Conservation (phyloP, 2,888 invertebrate species). For the Pollenia griseotomentosa region DNA sequence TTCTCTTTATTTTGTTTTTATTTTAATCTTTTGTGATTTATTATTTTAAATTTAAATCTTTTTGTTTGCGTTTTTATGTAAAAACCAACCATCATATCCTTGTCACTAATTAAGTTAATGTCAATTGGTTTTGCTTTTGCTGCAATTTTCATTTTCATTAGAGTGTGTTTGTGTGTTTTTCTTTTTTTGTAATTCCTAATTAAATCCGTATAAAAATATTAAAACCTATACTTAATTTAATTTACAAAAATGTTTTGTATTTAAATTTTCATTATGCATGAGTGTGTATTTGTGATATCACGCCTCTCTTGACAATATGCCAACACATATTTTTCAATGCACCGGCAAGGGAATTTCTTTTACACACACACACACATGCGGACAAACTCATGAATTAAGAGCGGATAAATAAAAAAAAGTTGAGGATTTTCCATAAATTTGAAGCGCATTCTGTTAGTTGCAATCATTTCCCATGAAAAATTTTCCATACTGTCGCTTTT, state of each 20-base stretch:
- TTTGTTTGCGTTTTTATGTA: conserved; percentile 21
- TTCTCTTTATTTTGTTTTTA: background rate
- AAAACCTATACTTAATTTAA: conserved; percentile 58
- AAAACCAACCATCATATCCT: conserved; percentile 13
- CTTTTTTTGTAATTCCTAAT: conserved; percentile 39
- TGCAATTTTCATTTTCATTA: conserved; percentile 28
- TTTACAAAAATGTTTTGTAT: conserved; percentile 60
- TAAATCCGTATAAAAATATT: conserved; percentile 42
- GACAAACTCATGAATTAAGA: background rate
- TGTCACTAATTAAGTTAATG: conserved; percentile 48
- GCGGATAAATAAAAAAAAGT: background rate
- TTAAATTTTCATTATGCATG: conserved; percentile 1
- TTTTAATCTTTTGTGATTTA: background rate
- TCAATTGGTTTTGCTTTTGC: background rate
- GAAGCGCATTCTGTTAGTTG: conserved; percentile 54
- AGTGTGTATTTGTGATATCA: background rate
- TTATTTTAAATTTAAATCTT: background rate
- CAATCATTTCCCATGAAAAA: conserved; percentile 61
- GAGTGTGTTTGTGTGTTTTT: background rate
- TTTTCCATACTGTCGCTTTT: conserved; percentile 62
- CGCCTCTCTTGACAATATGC: conserved; percentile 59
- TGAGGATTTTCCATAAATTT: conserved; percentile 56
- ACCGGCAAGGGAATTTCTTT: background rate
- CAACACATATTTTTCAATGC: conserved; percentile 57
- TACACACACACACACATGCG: background rate